Evolutionary conservation across 1,140 invertebrate genomes (phyloP), one percentile per base, ranked within the genome.

Genomic region (Samia ricini): DNA sequence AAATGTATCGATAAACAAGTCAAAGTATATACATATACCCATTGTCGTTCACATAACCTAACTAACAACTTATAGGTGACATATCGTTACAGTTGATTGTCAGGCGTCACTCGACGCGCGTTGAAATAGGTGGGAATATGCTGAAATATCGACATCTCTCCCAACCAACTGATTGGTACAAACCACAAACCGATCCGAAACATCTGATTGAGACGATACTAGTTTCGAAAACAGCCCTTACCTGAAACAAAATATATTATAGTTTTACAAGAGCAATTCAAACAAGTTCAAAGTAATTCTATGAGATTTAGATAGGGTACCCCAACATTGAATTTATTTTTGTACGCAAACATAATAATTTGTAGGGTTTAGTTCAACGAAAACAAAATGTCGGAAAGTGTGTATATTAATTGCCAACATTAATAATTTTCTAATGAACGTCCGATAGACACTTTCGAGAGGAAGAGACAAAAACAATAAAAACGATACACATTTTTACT

Each of bases 101-200:
- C 33, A 42, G 12, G 4, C 33, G 33, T 4, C 33, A 42, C 12
- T 1, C 33, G 33, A 15, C 12, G n/a, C 33, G 10, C 33, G 33
- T 15, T 12, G 10, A 42, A 42, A 42, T 42, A 7, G 10, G 33
- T 7, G 33, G 33, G 1, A 42, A 42, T 42, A 42, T 42, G 12
- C 33, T 1, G 33, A 42, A 42, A 42, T 42, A 15, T 42, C 22
- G 50, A 52, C 50, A 36, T 56, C 18, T 56, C 18, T 54, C 29
- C 29, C 57, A 59, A 59, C 42, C 59, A 56, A 48, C 20, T 67
- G 61, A 52, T 52, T 52, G 50, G 50, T 23, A 19, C 18, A 20
- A 21, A 52, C 3, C 15, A 42, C 12, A 12, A 42, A 42, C 33
- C 33, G 33, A 26, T 26, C 26, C 7, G 48, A 4, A 20, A 52